These are phyloP conservation scores for Agrotis puta DNA, from an alignment of 2,888 invertebrate genomes.

Conservation along the genomic window DNA sequence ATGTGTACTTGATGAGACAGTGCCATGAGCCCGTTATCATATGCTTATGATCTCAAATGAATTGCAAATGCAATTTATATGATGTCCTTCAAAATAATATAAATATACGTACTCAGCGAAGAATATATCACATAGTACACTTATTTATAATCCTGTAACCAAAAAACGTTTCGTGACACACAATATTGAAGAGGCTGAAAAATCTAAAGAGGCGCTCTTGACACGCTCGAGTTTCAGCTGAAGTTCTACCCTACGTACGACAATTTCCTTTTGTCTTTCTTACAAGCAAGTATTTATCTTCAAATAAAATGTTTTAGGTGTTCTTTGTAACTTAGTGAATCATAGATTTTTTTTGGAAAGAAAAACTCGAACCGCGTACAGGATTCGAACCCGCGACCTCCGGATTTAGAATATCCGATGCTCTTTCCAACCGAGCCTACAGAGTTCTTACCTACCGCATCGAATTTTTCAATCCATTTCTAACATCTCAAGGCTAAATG, in stretches of 20 bases:
- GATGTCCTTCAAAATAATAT: constrained; percentile 12
- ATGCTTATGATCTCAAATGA: too few species aligned
- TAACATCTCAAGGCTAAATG: too few species aligned
- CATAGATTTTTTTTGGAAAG: too few species aligned
- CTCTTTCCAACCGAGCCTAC: too few species aligned
- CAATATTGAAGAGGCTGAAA: constrained; percentile 54
- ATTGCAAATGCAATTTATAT: too few species aligned
- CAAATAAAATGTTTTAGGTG: not conserved
- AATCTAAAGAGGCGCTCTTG: constrained; percentile 58
- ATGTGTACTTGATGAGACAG: too few species aligned
- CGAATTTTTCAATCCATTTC: too few species aligned
- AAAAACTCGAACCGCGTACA: too few species aligned
- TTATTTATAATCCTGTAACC: constrained; percentile 32
- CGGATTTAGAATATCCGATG: too few species aligned
- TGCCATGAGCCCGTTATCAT: too few species aligned
- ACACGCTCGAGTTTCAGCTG: constrained; percentile 31
- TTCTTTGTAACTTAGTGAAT: constrained; percentile 10
- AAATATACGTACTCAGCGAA: constrained; percentile 3
- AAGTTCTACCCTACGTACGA: constrained; percentile 12
- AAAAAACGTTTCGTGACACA: constrained; percentile 47
- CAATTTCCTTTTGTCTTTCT: constrained; percentile 29
- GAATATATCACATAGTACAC: constrained; percentile 29
- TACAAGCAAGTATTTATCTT: not conserved
- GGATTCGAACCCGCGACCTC: too few species aligned
- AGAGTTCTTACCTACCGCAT: too few species aligned